phyloP scores from a whole-genome alignment of 2,113 vertebrate species.

The Microcebus tavaratra region DNA sequence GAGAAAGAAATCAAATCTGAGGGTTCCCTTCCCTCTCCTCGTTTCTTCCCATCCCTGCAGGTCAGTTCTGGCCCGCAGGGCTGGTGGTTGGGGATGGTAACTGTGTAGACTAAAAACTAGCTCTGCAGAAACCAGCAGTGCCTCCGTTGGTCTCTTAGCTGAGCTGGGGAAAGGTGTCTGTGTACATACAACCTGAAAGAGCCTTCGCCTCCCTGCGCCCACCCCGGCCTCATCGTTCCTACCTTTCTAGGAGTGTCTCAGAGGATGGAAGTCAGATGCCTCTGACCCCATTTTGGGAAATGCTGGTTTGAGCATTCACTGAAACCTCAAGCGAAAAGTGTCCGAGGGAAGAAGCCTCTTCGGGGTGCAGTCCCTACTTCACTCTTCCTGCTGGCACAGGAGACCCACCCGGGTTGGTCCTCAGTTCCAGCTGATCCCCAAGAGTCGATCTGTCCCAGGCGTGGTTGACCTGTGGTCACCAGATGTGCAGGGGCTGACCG shows the following conservation, averaged over 20 bases:
- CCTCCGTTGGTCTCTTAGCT: background rate
- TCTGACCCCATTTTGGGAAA: background rate
- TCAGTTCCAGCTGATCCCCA: background rate
- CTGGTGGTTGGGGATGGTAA: background rate
- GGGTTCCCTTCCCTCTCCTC: background rate
- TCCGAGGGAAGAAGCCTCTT: background rate
- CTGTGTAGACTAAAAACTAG: background rate
- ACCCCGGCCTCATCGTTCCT: background rate
- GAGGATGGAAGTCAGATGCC: background rate
- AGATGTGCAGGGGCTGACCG: fast-evolving
- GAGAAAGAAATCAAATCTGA: background rate
- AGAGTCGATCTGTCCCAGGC: background rate
- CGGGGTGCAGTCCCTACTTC: too few species aligned
- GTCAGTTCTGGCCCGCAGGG: background rate
- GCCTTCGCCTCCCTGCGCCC: background rate
- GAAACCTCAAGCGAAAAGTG: background rate
- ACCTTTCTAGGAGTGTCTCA: background rate
- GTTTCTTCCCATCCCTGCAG: background rate
- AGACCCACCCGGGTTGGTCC: background rate
- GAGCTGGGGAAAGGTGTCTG: background rate
- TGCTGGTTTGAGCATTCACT: background rate
- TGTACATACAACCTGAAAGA: background rate
- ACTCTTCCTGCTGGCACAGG: background rate
- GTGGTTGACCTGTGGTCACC: background rate
- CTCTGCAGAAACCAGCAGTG: background rate